These are phyloP conservation scores for Limosa lapponica DNA, from an alignment of 2,797 vertebrate genomes.

Conservation along the genomic window DNA sequence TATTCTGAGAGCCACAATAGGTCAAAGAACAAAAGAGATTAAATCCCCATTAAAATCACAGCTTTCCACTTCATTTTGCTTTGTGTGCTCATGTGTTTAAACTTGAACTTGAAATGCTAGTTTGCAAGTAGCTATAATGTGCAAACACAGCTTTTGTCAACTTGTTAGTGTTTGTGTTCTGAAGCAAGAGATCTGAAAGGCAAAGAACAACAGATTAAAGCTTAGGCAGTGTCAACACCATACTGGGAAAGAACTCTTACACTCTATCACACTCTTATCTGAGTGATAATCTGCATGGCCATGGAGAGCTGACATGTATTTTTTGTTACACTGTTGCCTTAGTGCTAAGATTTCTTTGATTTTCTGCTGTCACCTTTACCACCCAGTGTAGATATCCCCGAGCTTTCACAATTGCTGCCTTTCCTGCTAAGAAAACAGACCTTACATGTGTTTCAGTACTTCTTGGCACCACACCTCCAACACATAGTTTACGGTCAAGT, in stretches of 20 bases:
- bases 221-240: conserved; percentile 44
- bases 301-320: conserved; percentile 8
- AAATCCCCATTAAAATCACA: conserved; percentile 79
- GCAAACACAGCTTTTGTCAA: conserved; percentile 55
- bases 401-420: conserved; percentile 20
- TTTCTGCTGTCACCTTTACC: conserved; percentile 41
- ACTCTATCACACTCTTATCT: conserved; percentile 37
- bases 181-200: conserved; percentile 51
- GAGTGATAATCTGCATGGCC: conserved; percentile 32
- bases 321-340: conserved; percentile 45
- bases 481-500: background rate
- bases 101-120: conserved; percentile 72
- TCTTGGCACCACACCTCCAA: background rate
- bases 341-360: conserved; percentile 48
- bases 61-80: conserved; percentile 77
- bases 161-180: conserved; percentile 61
- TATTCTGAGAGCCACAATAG: conserved; percentile 69
- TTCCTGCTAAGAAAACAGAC: conserved; percentile 46
- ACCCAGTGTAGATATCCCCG: background rate
- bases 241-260: conserved; percentile 54
- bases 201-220: conserved; percentile 67
- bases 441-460: background rate
- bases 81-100: conserved; percentile 44
- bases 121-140: conserved; percentile 70
- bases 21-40: conserved; percentile 76